Conservation (phyloP, 1,140 invertebrate genomes). For the Caenorhabditis remanei region DNA sequence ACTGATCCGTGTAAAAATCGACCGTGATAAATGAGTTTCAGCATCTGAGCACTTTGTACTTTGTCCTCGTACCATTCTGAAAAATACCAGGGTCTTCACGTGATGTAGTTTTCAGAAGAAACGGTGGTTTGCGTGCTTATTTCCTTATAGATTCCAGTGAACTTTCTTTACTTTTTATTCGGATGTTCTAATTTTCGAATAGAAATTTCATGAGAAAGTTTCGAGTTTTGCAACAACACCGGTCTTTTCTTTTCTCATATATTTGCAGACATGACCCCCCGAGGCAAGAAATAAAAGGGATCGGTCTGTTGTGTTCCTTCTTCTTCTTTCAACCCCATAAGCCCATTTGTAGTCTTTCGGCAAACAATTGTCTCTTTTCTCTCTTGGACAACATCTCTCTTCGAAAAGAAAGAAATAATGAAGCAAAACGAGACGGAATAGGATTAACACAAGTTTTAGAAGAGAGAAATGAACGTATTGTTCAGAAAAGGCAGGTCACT, state of each 20-base stretch:
- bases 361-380: constrained; percentile 53
- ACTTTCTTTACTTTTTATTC: too few relatives aligned
- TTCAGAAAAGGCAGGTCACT: constrained; percentile 25
- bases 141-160: too few relatives aligned
- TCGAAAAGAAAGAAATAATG: constrained; percentile 24
- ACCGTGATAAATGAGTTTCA: constrained; percentile 98
- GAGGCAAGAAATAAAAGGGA: neutral
- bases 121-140: too few relatives aligned
- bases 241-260: constrained; percentile 14
- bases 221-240: neutral
- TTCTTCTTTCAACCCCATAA: neutral
- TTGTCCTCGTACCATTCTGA: constrained; percentile 95
- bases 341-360: constrained; percentile 24
- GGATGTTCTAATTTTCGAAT: too few relatives aligned
- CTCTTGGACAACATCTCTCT: neutral
- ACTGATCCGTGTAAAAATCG: constrained; percentile 99
- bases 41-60: constrained; percentile 93
- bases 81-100: constrained; percentile 38
- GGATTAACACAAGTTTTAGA: constrained; percentile 1
- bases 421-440: constrained; percentile 53
- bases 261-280: constrained; percentile 50
- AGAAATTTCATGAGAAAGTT: too few relatives aligned
- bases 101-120: too few relatives aligned
- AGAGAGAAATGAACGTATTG: neutral
- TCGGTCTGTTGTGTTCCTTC: neutral